Percentiles rank a stretch among this genome's conserved stretches.
Evolutionary conservation across 2,113 vertebrate genomes (phyloP).

Genomic region (Gnathonemus longibarbis): DNA sequence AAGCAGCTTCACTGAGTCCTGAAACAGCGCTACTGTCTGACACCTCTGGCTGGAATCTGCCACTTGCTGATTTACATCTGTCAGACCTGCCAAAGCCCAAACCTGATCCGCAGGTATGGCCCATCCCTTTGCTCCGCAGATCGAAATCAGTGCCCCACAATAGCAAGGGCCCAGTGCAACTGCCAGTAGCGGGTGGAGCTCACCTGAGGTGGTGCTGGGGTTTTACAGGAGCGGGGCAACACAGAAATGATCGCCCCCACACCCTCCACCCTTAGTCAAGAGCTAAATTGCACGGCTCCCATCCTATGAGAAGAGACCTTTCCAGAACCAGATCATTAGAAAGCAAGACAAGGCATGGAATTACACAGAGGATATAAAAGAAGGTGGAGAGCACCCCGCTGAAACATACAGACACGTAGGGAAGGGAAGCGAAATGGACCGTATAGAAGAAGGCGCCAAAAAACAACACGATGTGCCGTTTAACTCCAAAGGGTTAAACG

Average conservation of each 20-base stretch:
- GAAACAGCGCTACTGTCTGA: not conserved
- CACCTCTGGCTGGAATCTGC: not conserved
- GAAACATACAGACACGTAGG: not conserved
- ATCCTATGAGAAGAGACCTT: not conserved
- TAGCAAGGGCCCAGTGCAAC: not conserved
- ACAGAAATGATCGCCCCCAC: not conserved
- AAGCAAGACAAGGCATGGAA: not conserved
- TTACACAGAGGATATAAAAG: not conserved
- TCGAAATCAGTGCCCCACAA: slow-evolving; percentile 11
- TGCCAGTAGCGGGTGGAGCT: not conserved
- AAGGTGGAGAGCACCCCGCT: not conserved
- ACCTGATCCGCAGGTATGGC: slow-evolving; percentile 4
- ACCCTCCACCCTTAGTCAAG: not conserved
- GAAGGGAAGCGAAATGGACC: not conserved
- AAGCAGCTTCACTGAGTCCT: not conserved
- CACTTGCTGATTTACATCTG: not conserved
- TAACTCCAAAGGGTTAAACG: not conserved
- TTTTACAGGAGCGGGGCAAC: not conserved
- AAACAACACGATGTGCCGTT: not conserved
- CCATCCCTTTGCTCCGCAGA: slow-evolving; percentile 7
- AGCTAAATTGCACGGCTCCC: not conserved
- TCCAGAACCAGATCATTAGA: not conserved
- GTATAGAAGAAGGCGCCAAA: not conserved
- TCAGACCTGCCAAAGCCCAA: slow-evolving; percentile 3
- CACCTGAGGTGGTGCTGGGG: not conserved